These are phyloP conservation scores for Falco punctatus DNA, from an alignment of 2,113 vertebrate species.

Conservation along the genomic window DNA sequence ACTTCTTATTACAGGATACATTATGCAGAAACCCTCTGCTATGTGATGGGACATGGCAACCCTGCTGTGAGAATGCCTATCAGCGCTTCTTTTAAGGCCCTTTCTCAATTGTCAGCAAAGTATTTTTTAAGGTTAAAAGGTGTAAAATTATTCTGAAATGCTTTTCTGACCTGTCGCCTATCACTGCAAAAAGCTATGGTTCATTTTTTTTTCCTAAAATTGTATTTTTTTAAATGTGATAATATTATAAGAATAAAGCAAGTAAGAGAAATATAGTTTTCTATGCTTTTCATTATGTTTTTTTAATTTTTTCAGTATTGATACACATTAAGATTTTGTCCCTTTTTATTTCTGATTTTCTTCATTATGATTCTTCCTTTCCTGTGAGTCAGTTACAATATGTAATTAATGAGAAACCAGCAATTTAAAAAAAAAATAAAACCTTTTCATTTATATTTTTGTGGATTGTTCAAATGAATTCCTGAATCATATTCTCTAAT, in stretches of 20 bases:
- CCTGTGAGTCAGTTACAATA: constrained; percentile 7
- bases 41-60: constrained; percentile 81
- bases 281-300: constrained; percentile 50
- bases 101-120: constrained; percentile 88
- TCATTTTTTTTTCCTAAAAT: constrained; percentile 77
- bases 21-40: constrained; percentile 82
- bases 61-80: constrained; percentile 85
- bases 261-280: constrained; percentile 69
- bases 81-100: constrained; percentile 86
- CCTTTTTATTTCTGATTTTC: constrained; percentile 57
- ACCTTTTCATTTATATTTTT: constrained; percentile 5
- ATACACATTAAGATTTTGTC: constrained; percentile 17
- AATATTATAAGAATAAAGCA: constrained; percentile 77
- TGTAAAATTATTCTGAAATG: constrained; percentile 90
- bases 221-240: constrained; percentile 79
- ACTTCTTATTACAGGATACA: constrained; percentile 80
- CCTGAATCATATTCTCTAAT: constrained; percentile 55
- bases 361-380: constrained; percentile 44
- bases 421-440: neutral
- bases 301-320: constrained; percentile 20
- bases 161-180: constrained; percentile 87
- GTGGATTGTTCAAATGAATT: neutral
- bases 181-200: constrained; percentile 81
- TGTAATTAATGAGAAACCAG: constrained; percentile 62
- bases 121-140: constrained; percentile 91